Evolutionary conservation across 2,113 vertebrate genomes (phyloP).

Genomic region (Spilogale gracilis): DNA sequence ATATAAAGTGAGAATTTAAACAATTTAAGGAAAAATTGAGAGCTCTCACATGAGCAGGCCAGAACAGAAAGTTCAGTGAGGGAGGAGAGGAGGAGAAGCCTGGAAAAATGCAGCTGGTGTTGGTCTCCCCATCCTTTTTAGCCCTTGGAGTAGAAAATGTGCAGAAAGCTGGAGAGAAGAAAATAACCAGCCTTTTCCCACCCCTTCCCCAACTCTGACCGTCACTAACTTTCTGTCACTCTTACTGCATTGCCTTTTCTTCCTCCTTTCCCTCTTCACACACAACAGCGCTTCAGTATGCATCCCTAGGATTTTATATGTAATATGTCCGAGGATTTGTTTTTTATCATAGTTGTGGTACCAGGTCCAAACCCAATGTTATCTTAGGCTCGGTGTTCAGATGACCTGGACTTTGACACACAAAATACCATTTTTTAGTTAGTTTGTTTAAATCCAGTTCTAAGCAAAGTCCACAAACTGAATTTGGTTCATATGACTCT

Average conservation of each 20-base stretch:
- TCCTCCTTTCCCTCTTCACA: background rate
- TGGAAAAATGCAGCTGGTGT: too few species aligned
- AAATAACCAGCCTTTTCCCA: too few species aligned
- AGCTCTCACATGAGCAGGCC: background rate
- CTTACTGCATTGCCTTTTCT: background rate
- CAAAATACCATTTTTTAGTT: background rate
- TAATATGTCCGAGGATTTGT: background rate
- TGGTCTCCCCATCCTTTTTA: background rate
- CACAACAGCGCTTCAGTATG: too few species aligned
- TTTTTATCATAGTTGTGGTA: background rate
- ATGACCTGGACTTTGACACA: background rate
- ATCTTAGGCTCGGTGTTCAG: background rate
- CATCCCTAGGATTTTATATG: background rate
- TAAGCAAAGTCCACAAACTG: background rate
- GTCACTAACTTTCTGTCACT: fast-evolving
- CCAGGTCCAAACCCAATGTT: background rate
- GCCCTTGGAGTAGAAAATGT: background rate
- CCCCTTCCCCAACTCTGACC: too few species aligned
- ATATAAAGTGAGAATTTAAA: background rate
- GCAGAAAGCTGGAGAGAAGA: fast-evolving
- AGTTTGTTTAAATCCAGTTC: background rate
- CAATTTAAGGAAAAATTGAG: background rate
- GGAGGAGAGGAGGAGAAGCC: background rate
- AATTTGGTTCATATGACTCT: conserved; percentile 32
- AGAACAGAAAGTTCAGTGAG: background rate